Conservation (phyloP, 2,888 invertebrate genomes). For the Liopterus haemorrhoidalis region DNA sequence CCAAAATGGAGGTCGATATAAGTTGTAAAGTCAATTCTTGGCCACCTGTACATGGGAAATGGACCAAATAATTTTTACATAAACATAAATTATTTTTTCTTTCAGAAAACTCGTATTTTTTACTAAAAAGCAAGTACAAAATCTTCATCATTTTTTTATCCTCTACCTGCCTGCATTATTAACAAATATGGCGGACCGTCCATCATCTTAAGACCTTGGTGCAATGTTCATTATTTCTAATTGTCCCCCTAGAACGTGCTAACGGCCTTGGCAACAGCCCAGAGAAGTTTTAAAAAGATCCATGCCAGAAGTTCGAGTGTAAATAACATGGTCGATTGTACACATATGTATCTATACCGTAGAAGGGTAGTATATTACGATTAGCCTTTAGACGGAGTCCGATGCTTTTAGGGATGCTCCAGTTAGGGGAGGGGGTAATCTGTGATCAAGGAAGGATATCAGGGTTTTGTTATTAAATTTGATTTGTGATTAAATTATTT, state of each 20-base stretch:
- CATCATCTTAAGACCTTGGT: conserved; percentile 41
- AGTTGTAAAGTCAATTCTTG: no score
- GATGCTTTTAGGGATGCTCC: conserved; percentile 33
- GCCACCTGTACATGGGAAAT: no score
- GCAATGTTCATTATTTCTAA: conserved; percentile 46
- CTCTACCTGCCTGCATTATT: conserved; percentile 20
- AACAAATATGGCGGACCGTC: conserved; percentile 33
- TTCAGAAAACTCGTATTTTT: no score
- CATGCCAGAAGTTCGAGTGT: conserved; percentile 6
- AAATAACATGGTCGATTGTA: conserved; percentile 34
- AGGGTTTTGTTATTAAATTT: no score
- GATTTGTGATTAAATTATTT: no score
- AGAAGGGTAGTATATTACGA: conserved; percentile 44
- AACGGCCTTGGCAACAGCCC: conserved; percentile 36
- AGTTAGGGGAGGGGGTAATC: conserved; percentile 32
- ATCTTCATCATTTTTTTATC: conserved; percentile 19
- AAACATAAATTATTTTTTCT: no score
- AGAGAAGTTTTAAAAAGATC: conserved; percentile 21
- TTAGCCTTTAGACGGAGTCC: conserved; percentile 33
- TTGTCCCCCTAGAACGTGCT: conserved; percentile 43
- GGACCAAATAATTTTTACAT: no score
- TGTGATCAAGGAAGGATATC: no score
- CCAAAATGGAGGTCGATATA: no score
- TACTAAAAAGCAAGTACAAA: no score
- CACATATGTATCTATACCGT: conserved; percentile 43